phyloP scores from a whole-genome alignment of 2,888 invertebrate genomes.

The Lepidonotus clava region DNA sequence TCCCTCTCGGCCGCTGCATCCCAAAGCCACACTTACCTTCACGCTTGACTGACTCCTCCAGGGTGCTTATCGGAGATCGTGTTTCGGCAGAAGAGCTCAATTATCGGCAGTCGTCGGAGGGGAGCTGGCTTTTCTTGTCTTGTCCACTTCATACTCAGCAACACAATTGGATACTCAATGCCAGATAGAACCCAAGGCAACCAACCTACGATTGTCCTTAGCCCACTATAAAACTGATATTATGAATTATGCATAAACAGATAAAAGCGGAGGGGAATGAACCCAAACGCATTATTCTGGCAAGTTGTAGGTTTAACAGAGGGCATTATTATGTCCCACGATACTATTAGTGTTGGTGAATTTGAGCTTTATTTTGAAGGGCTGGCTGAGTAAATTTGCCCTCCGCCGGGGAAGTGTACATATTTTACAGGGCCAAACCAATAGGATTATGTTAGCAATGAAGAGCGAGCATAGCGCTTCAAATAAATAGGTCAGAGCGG shows the following conservation, averaged over 20 bases:
- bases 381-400: conserved; percentile 27
- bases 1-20: background rate
- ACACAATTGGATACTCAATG: too few relatives aligned
- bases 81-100: conserved; percentile 22
- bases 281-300: too few relatives aligned
- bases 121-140: too few relatives aligned
- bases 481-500: conserved; percentile 23
- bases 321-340: too few relatives aligned
- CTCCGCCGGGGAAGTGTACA: conserved; percentile 11
- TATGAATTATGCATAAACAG: too few relatives aligned
- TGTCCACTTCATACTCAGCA: too few relatives aligned
- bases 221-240: too few relatives aligned
- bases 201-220: too few relatives aligned
- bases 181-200: too few relatives aligned
- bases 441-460: conserved; percentile 40
- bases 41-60: conserved; percentile 15
- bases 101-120: too few relatives aligned
- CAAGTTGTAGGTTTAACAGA: too few relatives aligned
- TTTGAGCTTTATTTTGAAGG: conserved; percentile 42
- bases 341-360: background rate
- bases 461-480: background rate
- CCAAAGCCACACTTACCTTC: conserved; percentile 14
- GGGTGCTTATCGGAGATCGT: conserved; percentile 27
- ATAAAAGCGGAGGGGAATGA: too few relatives aligned
- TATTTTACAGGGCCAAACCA: conserved; percentile 42